These are phyloP conservation scores for Hipposideros larvatus DNA, from an alignment of 2,797 vertebrate genomes.

Conservation along the genomic window DNA sequence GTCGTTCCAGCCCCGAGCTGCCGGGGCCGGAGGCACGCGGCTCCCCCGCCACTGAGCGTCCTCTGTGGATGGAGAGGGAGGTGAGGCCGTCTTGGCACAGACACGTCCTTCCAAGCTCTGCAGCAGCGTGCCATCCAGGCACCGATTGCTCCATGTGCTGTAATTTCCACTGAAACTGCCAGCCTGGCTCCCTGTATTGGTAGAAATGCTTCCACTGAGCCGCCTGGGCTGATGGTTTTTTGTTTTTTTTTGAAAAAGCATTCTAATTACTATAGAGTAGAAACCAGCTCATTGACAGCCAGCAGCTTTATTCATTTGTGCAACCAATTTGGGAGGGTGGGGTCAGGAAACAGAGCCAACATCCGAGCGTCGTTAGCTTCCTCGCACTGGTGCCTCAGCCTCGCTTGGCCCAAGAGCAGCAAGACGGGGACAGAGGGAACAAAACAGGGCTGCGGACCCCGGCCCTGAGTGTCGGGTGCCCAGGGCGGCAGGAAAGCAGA, in stretches of 20 bases:
- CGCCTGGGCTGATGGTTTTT: not conserved
- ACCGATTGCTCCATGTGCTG: not conserved
- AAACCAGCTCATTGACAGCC: constrained; percentile 10
- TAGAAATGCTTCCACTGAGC: not conserved
- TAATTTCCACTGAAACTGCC: not conserved
- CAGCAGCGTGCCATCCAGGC: not conserved
- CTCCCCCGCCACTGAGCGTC: rapidly evolving
- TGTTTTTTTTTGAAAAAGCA: not conserved
- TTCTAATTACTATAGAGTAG: constrained; percentile 69
- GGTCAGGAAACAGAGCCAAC: not conserved
- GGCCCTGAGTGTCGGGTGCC: rapidly evolving
- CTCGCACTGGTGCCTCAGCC: rapidly evolving
- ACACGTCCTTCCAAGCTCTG: rapidly evolving
- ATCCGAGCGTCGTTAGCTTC: rapidly evolving
- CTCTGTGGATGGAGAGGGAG: not conserved
- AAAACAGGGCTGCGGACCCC: not conserved
- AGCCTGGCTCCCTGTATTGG: not conserved
- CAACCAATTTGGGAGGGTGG: not conserved
- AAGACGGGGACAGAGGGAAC: rapidly evolving
- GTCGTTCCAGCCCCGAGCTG: not conserved
- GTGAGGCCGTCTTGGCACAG: not conserved
- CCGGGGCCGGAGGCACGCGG: rapidly evolving
- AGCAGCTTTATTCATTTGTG: constrained; percentile 4
- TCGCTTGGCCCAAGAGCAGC: not conserved
- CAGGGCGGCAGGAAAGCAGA: no score